Conservation (phyloP, 2,113 vertebrate species). For the Phaetusa simplex region DNA sequence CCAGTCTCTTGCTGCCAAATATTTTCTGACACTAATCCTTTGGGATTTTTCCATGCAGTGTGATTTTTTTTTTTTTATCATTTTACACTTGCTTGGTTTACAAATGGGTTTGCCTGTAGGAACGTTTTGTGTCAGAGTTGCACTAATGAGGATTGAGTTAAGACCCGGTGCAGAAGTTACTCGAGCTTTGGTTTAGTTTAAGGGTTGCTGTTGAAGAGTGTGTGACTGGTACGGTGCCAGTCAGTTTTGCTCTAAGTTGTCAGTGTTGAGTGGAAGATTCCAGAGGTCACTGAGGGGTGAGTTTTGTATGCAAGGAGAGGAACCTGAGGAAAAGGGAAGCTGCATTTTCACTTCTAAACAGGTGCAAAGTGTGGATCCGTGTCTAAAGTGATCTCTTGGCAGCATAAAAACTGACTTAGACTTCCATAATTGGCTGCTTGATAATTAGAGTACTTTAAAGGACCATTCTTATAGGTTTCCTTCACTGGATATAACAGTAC, state of each 20-base stretch:
- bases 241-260: not conserved
- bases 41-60: not conserved
- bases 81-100: not conserved
- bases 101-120: not conserved
- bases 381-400: not conserved
- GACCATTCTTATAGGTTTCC: not conserved
- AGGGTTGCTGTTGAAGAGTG: not conserved
- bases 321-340: not conserved
- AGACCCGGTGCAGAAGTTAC: not conserved
- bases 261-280: not conserved
- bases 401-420: not conserved
- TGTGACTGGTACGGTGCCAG: not conserved
- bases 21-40: slow-evolving; percentile 3
- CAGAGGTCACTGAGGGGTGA: not conserved
- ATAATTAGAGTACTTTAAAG: not conserved
- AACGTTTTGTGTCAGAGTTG: not conserved
- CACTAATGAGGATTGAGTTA: not conserved
- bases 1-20: slow-evolving; percentile 35
- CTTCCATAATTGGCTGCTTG: not conserved
- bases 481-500: not conserved
- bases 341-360: not conserved
- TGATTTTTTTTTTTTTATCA: not conserved
- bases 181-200: not conserved
- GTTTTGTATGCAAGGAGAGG: not conserved
- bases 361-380: not conserved